Evolutionary conservation across 2,888 invertebrate species (phyloP).

Genomic region (Dolomedes plantarius): DNA sequence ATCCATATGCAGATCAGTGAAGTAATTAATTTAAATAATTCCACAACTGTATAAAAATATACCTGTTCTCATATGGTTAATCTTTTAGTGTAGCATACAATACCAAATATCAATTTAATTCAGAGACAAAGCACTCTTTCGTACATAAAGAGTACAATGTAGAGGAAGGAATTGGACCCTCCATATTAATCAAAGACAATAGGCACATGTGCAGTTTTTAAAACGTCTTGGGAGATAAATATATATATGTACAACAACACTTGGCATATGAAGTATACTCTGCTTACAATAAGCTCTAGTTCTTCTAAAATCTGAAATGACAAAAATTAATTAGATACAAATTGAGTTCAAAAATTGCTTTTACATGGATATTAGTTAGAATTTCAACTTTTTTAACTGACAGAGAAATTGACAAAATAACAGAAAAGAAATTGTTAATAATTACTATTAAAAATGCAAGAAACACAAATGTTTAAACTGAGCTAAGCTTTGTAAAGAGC

Average conservation of each 20-base stretch:
- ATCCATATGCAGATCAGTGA: slow-evolving; percentile 1
- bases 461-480: too few species aligned
- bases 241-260: slow-evolving; percentile 52
- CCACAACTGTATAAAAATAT: slow-evolving; percentile 61
- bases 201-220: slow-evolving; percentile 63
- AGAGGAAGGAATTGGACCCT: slow-evolving; percentile 45
- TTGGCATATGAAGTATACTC: slow-evolving; percentile 64
- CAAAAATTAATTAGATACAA: neutral
- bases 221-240: slow-evolving; percentile 54
- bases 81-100: slow-evolving; percentile 16
- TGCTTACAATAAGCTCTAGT: slow-evolving; percentile 70
- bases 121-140: slow-evolving; percentile 13
- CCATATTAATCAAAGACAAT: slow-evolving; percentile 38
- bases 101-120: slow-evolving; percentile 21
- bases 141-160: neutral
- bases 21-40: slow-evolving; percentile 19
- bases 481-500: too few species aligned
- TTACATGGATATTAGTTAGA: too few species aligned
- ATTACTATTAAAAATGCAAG: too few species aligned
- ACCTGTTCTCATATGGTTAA: slow-evolving; percentile 29
- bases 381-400: too few species aligned
- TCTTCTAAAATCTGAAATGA: slow-evolving; percentile 48
- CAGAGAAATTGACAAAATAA: too few species aligned
- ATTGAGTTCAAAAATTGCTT: too few species aligned
- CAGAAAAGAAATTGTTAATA: too few species aligned